Base-by-base conservation (phyloP, 1,140 invertebrate species). In the Fopius arisanus region DNA sequence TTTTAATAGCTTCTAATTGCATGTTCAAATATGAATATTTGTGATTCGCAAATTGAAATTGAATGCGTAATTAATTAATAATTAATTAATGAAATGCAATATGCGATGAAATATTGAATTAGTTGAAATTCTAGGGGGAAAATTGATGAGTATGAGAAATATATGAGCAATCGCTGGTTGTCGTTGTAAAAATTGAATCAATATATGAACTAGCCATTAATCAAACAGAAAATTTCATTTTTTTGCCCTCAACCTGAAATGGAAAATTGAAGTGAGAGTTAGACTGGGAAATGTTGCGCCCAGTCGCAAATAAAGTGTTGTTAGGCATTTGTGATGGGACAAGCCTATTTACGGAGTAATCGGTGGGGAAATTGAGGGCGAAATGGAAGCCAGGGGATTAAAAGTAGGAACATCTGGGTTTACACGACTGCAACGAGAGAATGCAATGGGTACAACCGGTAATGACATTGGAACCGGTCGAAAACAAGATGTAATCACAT, bases 161-260 rank as follows among this genome's bases (percentile, higher is more conserved):
- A 19, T 37, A 37, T 21, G n/a, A 41, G 40, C 26, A 43, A 68
- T 68, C 43, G 33, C 12, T 16, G 21, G 51, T 14, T 37, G 23
- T 33, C 5, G 37, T 37, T 33, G 41, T 37, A 69, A 69, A 69
- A 33, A 31, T 48, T 26, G 66, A 74, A 69, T 67, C 40, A 68
- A 71, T 71, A 48, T 67, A 75, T 75, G 26, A 71, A 72, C 33
- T 12, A 59, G 21, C 37, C 23, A 75, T 75, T 75, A 75, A 75
- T 75, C 41, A 51, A 70, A 62, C 26, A 26, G 21, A 51, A 72
- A 75, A 67, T 71, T 67, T 41, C 41, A 66, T 54, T 67, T 28
- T 29, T 62, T 59, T 59, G 33, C 43, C 43, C 7, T 14, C 14
- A 19, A 19, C 43, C 16, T 0, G 12, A 10, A n/a, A 19, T 48